phyloP scores from a whole-genome alignment of 2,888 invertebrate genomes.

The Crepidodera aurea region DNA sequence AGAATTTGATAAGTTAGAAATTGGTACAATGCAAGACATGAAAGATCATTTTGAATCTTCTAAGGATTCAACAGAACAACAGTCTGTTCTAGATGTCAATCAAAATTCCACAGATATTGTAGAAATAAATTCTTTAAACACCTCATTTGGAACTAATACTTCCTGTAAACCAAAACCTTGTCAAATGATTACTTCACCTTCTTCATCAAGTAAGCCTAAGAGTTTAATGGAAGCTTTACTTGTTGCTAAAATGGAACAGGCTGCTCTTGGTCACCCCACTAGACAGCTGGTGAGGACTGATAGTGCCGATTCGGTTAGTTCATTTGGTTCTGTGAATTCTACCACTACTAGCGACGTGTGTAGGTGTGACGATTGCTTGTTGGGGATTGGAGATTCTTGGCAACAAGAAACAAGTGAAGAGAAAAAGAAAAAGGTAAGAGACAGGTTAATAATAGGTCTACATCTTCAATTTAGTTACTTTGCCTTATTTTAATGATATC shows the following conservation, averaged over 20 bases:
- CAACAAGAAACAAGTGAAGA: conserved; percentile 62
- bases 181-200: neutral
- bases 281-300: conserved; percentile 73
- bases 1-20: neutral
- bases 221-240: conserved; percentile 84
- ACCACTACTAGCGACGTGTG: conserved; percentile 75
- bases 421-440: conserved; percentile 63
- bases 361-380: conserved; percentile 82
- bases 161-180: neutral
- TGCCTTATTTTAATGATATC: too few relatives aligned
- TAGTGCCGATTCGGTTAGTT: conserved; percentile 79
- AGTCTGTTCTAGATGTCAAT: neutral
- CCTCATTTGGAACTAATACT: neutral
- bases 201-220: conserved; percentile 67
- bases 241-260: conserved; percentile 83
- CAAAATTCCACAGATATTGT: conserved; percentile 6
- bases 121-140: neutral
- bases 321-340: conserved; percentile 74
- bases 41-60: neutral
- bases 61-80: neutral
- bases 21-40: neutral
- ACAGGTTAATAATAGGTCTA: too few relatives aligned
- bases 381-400: conserved; percentile 83
- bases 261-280: conserved; percentile 60
- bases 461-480: too few relatives aligned